Evolutionary conservation across 2,888 invertebrate genomes (phyloP), one percentile per base, ranked within the genome.

Genomic region (Ormyrus labotus): DNA sequence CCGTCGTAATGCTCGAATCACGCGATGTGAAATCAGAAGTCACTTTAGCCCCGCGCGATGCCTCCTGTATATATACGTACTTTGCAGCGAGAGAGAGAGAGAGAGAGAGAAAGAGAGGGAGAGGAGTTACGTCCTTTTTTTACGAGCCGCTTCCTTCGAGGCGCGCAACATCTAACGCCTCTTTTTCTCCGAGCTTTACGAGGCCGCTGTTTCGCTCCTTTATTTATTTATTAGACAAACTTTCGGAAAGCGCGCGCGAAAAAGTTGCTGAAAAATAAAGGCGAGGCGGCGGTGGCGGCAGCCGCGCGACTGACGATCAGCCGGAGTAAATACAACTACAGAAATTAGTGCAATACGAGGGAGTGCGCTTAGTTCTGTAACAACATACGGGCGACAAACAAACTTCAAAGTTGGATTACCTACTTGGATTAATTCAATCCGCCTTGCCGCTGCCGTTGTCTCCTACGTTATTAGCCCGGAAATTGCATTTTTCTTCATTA

Each of bases 21-120:
- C 84, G 85, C 85, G 84, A 85, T 84, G 82, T 80, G 63, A 84
- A 86, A 85, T 85, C 85, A 84, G 77, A 82, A 84, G 81, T 84
- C 83, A 63, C 81, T 84, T 83, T 83, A 82, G 76, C 82, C 50
- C 74, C 68, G 67, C 60, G 8, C 65, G 4, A 7, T 34, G 34
- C 34, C 34, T 34, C 34, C 34, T 34, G 4, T 34, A 3, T 34
- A 34, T 34, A 34, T 34, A 34, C 34, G 4, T 34, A 34, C 34
- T 3, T 34, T 3, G 34, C 3, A 34, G 4, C 34, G 34, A 34
- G 4, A 34, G 34, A 34, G 34, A 34, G 4, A 34, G 2, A 13
- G 13, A 34, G 34, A 34, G 2, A 34, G 34, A 34, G 34, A 34
- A 2, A 34, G 34, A 34, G 34, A 34, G 34, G 34, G 2, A 2